Evolutionary conservation across 2,797 vertebrate species (phyloP).

Genomic region (Oceanodroma leucorhoa): DNA sequence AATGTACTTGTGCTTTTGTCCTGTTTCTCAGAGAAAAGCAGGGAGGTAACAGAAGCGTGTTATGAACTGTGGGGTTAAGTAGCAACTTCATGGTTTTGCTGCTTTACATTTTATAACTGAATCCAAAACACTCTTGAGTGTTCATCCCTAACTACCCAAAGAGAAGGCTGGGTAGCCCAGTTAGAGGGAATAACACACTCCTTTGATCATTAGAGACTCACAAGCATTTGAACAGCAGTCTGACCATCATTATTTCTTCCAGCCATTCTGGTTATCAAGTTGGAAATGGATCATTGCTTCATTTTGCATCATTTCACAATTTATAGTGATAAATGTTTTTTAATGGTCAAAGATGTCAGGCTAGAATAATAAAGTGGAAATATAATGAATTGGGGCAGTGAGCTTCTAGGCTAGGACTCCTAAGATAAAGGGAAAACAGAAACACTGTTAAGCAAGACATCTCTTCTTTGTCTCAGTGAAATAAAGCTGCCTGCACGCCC

Average conservation of each 20-base stretch:
- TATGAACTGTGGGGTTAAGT: background rate
- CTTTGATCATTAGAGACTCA: background rate
- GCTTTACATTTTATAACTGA: background rate
- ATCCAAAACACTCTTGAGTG: background rate
- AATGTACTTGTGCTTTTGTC: background rate
- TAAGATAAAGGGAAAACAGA: background rate
- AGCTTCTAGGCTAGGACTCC: background rate
- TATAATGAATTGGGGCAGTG: background rate
- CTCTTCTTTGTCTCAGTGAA: background rate
- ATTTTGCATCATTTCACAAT: conserved; percentile 28
- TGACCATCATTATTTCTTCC: background rate
- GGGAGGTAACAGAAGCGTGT: background rate
- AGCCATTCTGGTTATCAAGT: background rate
- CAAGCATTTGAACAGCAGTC: background rate
- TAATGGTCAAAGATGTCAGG: conserved; percentile 6
- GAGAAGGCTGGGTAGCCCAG: background rate
- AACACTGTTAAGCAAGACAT: background rate
- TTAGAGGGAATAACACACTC: background rate
- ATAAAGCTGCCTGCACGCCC: background rate
- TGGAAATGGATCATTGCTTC: conserved; percentile 32
- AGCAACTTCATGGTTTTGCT: background rate
- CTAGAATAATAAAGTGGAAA: conserved; percentile 3
- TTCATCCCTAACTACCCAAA: background rate
- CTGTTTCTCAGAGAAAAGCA: background rate
- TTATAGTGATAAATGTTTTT: conserved; percentile 41